These are phyloP conservation scores for Hydrozoanthus gracilis DNA, from an alignment of 92 coral and sea anemone species.

Conservation along the genomic window DNA sequence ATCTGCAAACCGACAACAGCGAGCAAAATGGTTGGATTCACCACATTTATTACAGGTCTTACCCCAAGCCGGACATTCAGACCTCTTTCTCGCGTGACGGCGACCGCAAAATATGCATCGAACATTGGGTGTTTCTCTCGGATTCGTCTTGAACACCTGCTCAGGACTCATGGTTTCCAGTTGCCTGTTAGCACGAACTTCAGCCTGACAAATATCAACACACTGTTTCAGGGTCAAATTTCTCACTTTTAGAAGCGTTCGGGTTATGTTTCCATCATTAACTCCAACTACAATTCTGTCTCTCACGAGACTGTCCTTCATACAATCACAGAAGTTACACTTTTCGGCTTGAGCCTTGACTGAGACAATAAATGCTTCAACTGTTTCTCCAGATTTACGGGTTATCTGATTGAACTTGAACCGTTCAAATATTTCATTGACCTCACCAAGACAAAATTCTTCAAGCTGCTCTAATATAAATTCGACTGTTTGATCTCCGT, in stretches of 20 bases:
- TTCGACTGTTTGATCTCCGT: no score
- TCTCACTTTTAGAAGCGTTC: background rate
- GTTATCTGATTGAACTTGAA: no score
- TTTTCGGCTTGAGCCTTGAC: background rate
- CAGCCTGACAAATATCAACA: background rate
- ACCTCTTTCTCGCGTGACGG: background rate
- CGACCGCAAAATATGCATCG: background rate
- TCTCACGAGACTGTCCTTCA: background rate
- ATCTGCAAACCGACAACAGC: background rate
- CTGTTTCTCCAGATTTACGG: no score
- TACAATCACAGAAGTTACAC: background rate
- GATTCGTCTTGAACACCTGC: no score
- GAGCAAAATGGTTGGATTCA: background rate
- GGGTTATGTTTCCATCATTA: background rate
- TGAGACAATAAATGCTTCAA: background rate
- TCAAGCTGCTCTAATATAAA: no score
- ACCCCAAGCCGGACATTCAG: background rate
- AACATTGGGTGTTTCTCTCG: no score
- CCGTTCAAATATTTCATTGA: no score
- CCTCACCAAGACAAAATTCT: no score
- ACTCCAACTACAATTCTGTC: background rate
- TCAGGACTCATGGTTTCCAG: no score
- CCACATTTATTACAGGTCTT: background rate
- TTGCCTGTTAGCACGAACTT: background rate
- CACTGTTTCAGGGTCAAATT: background rate